Conservation (phyloP, 2,797 vertebrate species). For the Lacerta viridis region DNA sequence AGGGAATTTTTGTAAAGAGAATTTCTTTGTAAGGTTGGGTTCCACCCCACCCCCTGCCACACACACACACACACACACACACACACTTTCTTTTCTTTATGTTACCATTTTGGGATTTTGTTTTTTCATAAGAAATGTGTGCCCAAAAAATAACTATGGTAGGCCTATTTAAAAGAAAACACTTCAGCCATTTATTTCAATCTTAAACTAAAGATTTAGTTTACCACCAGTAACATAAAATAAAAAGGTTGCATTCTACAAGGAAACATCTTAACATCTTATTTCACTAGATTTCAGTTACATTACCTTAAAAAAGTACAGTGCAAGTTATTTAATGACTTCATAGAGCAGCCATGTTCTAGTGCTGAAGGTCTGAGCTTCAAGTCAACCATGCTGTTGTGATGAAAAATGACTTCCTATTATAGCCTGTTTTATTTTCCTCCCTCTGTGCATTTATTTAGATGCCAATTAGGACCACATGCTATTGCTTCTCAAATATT, state of each 20-base stretch:
- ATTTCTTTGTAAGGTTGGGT: neutral
- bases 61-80: too few relatives aligned
- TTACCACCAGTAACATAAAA: conserved; percentile 55
- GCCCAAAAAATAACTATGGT: neutral
- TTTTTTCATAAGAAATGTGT: neutral
- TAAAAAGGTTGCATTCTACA: conserved; percentile 56
- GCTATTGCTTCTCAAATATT: conserved; percentile 13
- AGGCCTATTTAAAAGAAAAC: neutral
- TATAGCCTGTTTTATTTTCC: conserved; percentile 63
- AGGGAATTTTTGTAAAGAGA: neutral
- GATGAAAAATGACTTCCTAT: conserved; percentile 61
- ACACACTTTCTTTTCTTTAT: neutral
- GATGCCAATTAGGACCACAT: conserved; percentile 61
- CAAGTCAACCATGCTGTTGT: conserved; percentile 56
- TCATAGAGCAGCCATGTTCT: conserved; percentile 56
- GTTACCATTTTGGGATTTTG: neutral
- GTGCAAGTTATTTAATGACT: neutral
- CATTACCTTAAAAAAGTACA: conserved; percentile 62
- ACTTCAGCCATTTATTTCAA: conserved; percentile 22
- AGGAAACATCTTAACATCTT: conserved; percentile 57
- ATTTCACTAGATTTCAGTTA: conserved; percentile 67
- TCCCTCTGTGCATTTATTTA: conserved; percentile 53
- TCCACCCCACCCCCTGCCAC: too few relatives aligned
- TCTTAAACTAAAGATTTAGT: conserved; percentile 36
- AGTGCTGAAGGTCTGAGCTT: conserved; percentile 57